These are phyloP conservation scores for Dicycla oo DNA, from an alignment of 2,888 invertebrate species.

Conservation along the genomic window DNA sequence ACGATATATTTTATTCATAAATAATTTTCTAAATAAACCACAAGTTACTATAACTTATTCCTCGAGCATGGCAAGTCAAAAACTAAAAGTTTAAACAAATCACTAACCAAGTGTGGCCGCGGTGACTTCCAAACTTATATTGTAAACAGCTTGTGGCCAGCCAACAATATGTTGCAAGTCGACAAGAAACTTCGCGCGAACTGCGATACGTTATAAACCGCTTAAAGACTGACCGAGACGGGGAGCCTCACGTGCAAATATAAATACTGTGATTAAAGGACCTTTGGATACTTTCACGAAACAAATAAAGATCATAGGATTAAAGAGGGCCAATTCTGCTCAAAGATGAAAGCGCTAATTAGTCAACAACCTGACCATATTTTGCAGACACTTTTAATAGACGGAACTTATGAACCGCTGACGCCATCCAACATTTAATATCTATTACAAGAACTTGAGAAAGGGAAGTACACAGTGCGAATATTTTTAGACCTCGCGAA, in stretches of 20 bases:
- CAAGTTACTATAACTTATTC: constrained; percentile 3
- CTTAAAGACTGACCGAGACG: constrained; percentile 18
- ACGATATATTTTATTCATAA: not conserved
- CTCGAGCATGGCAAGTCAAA: not conserved
- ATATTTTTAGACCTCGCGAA: too few relatives aligned
- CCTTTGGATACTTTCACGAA: not conserved
- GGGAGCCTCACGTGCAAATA: too few relatives aligned
- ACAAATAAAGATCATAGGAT: not conserved
- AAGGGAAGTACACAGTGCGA: too few relatives aligned
- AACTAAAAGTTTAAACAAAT: constrained; percentile 13
- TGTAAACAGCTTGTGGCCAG: constrained; percentile 2
- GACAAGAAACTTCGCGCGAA: constrained; percentile 37
- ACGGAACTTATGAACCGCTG: too few relatives aligned
- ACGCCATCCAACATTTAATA: too few relatives aligned
- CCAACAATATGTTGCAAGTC: constrained; percentile 42
- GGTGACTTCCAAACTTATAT: constrained; percentile 12
- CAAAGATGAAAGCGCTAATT: not conserved
- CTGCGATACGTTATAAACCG: constrained; percentile 47
- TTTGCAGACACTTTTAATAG: too few relatives aligned
- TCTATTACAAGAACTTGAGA: too few relatives aligned
- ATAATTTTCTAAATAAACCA: not conserved
- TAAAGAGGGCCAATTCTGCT: not conserved
- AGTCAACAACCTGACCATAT: too few relatives aligned
- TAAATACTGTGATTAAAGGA: not conserved
- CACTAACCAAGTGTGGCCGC: not conserved